Conservation (phyloP, 2,797 vertebrate species). For the Botia almorhae region DNA sequence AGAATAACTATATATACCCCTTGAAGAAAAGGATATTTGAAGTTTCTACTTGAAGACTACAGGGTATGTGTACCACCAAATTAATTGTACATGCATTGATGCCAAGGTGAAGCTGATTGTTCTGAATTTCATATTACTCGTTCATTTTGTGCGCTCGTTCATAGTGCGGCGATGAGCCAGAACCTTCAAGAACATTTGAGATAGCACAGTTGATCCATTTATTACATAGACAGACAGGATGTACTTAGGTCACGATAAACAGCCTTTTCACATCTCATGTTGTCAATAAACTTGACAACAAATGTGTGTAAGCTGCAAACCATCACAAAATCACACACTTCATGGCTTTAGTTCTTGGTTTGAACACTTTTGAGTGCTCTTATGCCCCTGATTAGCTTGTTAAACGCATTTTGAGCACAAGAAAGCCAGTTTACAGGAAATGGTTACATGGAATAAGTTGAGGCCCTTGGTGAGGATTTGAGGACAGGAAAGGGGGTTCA, state of each 20-base stretch:
- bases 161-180: conserved; percentile 9
- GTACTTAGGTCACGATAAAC: conserved; percentile 32
- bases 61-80: conserved; percentile 31
- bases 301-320: conserved; percentile 18
- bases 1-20: conserved; percentile 28
- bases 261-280: conserved; percentile 13
- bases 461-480: not conserved
- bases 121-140: not conserved
- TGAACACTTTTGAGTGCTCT: conserved; percentile 1
- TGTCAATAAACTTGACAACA: conserved; percentile 18
- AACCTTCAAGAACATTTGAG: conserved; percentile 1
- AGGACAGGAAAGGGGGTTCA: conserved; percentile 35
- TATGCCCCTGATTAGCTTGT: not conserved
- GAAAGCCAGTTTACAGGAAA: conserved; percentile 1
- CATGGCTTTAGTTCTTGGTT: not conserved
- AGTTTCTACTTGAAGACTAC: conserved; percentile 15
- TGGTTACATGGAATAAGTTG: conserved; percentile 8
- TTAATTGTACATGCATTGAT: conserved; percentile 22
- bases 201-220: not conserved
- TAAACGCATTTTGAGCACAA: conserved; percentile 4
- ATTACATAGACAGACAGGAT: conserved; percentile 1
- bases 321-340: conserved; percentile 7
- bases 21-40: conserved; percentile 38
- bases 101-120: conserved; percentile 19
- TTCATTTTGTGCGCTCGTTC: not conserved